phyloP scores from a whole-genome alignment of 1,140 invertebrate species.

The Sycobia sp. region DNA sequence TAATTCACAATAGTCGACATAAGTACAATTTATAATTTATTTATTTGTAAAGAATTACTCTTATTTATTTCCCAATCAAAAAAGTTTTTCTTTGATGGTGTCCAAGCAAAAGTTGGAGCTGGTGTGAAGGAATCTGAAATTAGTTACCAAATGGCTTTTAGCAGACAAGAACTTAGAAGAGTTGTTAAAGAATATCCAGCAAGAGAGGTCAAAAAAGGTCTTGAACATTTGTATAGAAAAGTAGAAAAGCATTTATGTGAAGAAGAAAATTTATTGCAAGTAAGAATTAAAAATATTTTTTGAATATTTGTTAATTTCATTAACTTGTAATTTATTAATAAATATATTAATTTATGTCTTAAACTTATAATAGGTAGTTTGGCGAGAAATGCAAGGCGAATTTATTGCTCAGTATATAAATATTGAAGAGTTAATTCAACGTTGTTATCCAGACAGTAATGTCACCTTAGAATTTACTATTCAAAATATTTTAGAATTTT shows the following conservation, averaged over 20 bases:
- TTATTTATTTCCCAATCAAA: constrained; percentile 17
- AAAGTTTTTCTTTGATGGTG: constrained; percentile 93
- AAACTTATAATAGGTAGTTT: too few relatives aligned
- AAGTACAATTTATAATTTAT: too few relatives aligned
- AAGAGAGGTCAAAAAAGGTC: constrained; percentile 92
- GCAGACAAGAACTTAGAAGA: constrained; percentile 94
- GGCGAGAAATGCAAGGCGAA: constrained; percentile 99
- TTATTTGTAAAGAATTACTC: too few relatives aligned
- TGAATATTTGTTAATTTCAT: constrained; percentile 20
- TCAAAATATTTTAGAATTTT: constrained; percentile 93
- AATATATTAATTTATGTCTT: constrained; percentile 27
- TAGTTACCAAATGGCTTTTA: constrained; percentile 96
- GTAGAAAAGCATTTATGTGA: constrained; percentile 97
- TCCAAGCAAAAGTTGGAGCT: constrained; percentile 85
- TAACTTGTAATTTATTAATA: constrained; percentile 6
- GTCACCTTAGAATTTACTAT: constrained; percentile 96
- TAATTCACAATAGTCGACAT: too few relatives aligned
- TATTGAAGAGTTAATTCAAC: constrained; percentile 90
- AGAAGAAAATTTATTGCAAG: constrained; percentile 92
- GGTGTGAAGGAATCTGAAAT: constrained; percentile 98
- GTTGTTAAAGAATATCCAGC: constrained; percentile 95
- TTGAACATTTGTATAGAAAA: constrained; percentile 95
- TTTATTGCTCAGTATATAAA: constrained; percentile 97
- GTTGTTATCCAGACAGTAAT: constrained; percentile 96
- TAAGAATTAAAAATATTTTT: too few relatives aligned